Percentiles rank a stretch among this genome's conserved stretches.
Evolutionary conservation across 2,113 vertebrate genomes (phyloP).

Genomic region (Mesocricetus auratus): DNA sequence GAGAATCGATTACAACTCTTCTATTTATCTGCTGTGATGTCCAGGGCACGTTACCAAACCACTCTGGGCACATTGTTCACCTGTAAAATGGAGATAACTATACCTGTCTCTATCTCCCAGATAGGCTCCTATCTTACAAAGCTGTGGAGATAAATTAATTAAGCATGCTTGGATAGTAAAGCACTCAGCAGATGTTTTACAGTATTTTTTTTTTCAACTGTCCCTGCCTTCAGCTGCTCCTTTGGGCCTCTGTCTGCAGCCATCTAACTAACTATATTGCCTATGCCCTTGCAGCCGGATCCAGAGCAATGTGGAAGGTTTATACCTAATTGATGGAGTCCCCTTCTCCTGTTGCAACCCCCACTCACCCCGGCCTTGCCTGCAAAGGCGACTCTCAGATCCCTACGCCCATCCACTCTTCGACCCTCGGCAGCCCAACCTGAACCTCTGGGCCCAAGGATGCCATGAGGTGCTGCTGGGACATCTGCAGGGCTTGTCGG

Average conservation of each 20-base stretch:
- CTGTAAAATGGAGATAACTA: background rate
- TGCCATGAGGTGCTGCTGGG: constrained; percentile 68
- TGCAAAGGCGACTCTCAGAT: constrained; percentile 78
- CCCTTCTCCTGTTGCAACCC: constrained; percentile 83
- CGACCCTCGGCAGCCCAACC: constrained; percentile 68
- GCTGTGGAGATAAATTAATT: background rate
- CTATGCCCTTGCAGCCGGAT: constrained; percentile 68
- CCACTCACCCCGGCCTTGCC: constrained; percentile 78
- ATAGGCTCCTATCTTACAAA: background rate
- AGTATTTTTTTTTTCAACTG: background rate
- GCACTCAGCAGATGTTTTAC: background rate
- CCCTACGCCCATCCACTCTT: constrained; percentile 71
- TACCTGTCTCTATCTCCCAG: background rate
- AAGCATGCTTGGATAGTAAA: background rate
- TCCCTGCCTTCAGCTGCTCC: background rate
- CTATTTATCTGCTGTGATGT: background rate
- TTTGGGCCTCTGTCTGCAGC: background rate
- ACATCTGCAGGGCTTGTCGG: constrained; percentile 51
- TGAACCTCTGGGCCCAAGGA: constrained; percentile 80
- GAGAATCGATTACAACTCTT: background rate
- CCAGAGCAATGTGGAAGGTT: constrained; percentile 81
- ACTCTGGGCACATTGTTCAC: background rate
- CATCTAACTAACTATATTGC: background rate
- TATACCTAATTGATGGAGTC: constrained; percentile 75
- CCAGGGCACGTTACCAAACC: background rate